Evolutionary conservation across 1,140 invertebrate genomes (phyloP).

Genomic region (Myzus persicae): DNA sequence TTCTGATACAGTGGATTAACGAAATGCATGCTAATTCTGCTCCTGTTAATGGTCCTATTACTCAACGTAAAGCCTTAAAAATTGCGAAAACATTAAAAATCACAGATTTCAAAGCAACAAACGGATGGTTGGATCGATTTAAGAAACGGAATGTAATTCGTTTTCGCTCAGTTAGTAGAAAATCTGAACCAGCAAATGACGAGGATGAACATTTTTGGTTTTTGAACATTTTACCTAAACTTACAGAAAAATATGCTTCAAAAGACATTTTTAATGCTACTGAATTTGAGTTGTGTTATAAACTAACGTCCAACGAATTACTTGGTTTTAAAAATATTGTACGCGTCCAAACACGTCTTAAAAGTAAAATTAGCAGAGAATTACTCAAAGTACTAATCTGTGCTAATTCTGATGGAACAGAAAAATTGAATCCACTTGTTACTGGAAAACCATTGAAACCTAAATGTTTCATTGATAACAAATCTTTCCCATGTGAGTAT

Average conservation of each 20-base stretch:
- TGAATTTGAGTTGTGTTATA: not conserved
- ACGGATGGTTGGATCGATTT: not conserved
- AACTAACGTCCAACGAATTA: not conserved
- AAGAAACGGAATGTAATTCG: not conserved
- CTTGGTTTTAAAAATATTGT: not conserved
- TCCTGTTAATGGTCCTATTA: not conserved
- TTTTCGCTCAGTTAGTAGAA: not conserved
- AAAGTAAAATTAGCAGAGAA: not conserved
- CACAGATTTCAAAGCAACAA: not conserved
- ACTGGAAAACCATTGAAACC: not conserved
- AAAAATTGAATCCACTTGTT: not conserved
- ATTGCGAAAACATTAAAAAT: not conserved
- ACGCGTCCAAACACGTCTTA: not conserved
- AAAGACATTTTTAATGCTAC: not conserved
- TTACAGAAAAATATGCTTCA: not conserved
- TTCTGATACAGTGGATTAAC: not conserved
- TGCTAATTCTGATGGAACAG: constrained; percentile 14
- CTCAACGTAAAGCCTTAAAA: not conserved
- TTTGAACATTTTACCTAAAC: not conserved
- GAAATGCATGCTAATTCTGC: not conserved
- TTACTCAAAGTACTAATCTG: not conserved
- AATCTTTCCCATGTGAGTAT: not conserved
- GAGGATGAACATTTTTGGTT: not conserved
- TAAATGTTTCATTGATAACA: not conserved
- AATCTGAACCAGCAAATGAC: not conserved